Evolutionary conservation across 2,888 invertebrate genomes (phyloP).

Genomic region (Griposia aprilina): DNA sequence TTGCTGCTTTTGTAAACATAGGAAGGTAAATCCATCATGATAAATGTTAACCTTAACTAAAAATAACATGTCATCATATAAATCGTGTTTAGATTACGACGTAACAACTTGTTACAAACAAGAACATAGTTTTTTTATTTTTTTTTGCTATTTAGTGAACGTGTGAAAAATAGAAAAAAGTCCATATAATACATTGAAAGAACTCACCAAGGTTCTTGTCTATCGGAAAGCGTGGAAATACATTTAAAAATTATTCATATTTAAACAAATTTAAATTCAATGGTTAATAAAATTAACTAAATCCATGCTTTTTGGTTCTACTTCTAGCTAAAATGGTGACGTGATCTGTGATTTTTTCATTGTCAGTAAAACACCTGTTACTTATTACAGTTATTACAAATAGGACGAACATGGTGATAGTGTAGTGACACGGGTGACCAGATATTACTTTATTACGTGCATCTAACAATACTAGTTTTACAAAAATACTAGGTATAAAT

Average conservation of each 20-base stretch:
- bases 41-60: slow-evolving; percentile 32
- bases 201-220: slow-evolving; percentile 90
- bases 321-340: slow-evolving; percentile 57
- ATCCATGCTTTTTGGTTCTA: slow-evolving; percentile 65
- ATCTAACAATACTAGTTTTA: slow-evolving; percentile 41
- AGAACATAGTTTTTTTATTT: too few species aligned
- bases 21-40: slow-evolving; percentile 49
- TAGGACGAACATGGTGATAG: slow-evolving; percentile 49
- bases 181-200: slow-evolving; percentile 61
- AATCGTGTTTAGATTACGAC: slow-evolving; percentile 12
- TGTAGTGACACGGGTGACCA: slow-evolving; percentile 43
- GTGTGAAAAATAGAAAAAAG: slow-evolving; percentile 15
- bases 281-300: slow-evolving; percentile 44
- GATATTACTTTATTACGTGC: slow-evolving; percentile 53
- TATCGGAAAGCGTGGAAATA: slow-evolving; percentile 87
- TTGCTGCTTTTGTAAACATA: slow-evolving; percentile 37
- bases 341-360: slow-evolving; percentile 51
- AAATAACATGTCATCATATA: slow-evolving; percentile 21
- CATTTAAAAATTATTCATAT: slow-evolving; percentile 72
- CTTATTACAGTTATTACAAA: slow-evolving; percentile 17
- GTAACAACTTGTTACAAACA: slow-evolving; percentile 1
- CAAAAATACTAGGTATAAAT: slow-evolving; percentile 8
- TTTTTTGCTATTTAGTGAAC: too few species aligned
- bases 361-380: slow-evolving; percentile 44
- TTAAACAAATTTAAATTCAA: slow-evolving; percentile 56